A percentile compares a stretch with the other conserved stretches of the same genome.
Conservation (phyloP, 1,140 invertebrate genomes). For the Antheraea pernyi region DNA sequence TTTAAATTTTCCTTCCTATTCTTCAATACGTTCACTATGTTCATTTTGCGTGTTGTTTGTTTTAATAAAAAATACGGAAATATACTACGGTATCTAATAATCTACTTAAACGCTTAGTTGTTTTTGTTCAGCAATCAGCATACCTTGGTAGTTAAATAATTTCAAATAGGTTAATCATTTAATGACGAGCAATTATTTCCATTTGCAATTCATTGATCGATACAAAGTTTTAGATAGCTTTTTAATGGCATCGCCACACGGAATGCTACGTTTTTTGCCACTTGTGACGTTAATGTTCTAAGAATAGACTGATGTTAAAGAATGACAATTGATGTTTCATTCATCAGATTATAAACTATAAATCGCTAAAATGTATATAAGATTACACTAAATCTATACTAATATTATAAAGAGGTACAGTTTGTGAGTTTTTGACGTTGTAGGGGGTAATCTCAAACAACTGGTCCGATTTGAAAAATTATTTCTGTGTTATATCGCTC, state of each 20-base stretch:
- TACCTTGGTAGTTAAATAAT: background rate
- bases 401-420: no score
- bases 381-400: no score
- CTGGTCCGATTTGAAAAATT: no score
- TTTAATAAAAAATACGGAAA: background rate
- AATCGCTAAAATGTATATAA: no score
- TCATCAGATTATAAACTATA: background rate
- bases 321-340: background rate
- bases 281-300: background rate
- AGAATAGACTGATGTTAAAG: background rate
- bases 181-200: background rate
- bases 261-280: background rate
- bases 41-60: no score
- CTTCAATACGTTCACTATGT: no score
- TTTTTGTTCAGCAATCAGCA: background rate
- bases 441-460: no score
- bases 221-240: background rate
- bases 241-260: background rate
- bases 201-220: conserved; percentile 3
- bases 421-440: no score
- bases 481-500: no score
- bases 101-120: background rate
- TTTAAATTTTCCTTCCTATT: no score
- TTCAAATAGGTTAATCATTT: conserved; percentile 5
- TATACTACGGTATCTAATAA: background rate